These are phyloP conservation scores for Eudyptes chrysolophus DNA, from an alignment of 2,113 vertebrate species.

Conservation along the genomic window DNA sequence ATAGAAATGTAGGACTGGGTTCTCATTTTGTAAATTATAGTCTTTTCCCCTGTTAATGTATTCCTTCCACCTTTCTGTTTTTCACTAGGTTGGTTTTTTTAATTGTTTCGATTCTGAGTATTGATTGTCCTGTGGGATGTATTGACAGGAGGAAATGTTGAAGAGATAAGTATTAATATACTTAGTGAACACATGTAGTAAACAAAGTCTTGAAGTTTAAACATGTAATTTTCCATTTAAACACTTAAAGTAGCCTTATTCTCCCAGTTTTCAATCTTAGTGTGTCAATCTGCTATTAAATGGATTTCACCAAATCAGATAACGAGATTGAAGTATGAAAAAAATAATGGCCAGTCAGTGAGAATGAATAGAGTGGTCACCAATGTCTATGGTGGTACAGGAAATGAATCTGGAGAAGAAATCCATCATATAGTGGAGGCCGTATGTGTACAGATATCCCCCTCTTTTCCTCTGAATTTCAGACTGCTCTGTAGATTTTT, in stretches of 20 bases:
- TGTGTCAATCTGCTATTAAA: not conserved
- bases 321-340: not conserved
- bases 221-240: not conserved
- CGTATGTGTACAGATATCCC: not conserved
- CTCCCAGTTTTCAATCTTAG: not conserved
- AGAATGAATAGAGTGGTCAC: not conserved
- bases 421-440: not conserved
- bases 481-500: not conserved
- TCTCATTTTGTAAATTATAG: not conserved
- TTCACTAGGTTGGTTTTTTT: not conserved
- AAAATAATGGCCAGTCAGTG: not conserved
- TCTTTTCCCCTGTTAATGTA: not conserved
- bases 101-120: not conserved
- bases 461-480: not conserved
- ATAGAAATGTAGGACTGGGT: not conserved
- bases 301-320: not conserved
- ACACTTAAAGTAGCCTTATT: not conserved
- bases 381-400: not conserved
- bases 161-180: not conserved
- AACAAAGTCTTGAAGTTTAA: not conserved
- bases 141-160: not conserved
- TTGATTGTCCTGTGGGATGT: not conserved
- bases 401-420: not conserved
- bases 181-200: not conserved
- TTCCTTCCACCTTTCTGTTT: not conserved